Evolutionary conservation across 1,140 invertebrate species (phyloP).

Genomic region (Drosophila dunni): DNA sequence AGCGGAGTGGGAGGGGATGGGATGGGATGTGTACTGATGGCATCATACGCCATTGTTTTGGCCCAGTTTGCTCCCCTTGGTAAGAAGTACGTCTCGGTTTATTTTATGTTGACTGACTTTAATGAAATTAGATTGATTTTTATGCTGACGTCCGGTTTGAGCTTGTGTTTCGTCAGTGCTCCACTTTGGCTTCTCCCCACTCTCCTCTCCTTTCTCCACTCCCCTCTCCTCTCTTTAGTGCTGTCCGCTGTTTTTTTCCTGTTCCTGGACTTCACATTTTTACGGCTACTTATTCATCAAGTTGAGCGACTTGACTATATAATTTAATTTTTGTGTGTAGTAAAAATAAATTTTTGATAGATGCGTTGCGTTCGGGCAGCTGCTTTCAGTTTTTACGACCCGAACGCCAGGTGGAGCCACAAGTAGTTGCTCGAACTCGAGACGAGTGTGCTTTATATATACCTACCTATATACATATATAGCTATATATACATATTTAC

Average conservation of each 20-base stretch:
- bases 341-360: conserved; percentile 79
- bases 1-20: neutral
- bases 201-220: neutral
- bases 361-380: conserved; percentile 42
- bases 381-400: conserved; percentile 46
- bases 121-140: conserved; percentile 82
- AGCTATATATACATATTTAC: conserved; percentile 31
- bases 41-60: conserved; percentile 44
- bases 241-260: neutral
- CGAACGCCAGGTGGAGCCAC: conserved; percentile 18
- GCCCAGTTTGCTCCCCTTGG: neutral
- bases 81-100: conserved; percentile 10
- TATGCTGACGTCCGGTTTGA: conserved; percentile 61
- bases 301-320: conserved; percentile 76
- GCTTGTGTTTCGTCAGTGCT: neutral
- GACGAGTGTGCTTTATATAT: too few species aligned
- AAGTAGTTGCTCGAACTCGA: conserved; percentile 1
- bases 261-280: conserved; percentile 49
- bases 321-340: conserved; percentile 76
- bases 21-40: neutral
- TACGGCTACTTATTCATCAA: conserved; percentile 78
- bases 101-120: conserved; percentile 74
- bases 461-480: neutral
- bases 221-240: neutral
- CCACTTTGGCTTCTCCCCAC: conserved; percentile 2